A percentile compares a stretch with the other conserved stretches of the same genome.
Evolutionary conservation across 2,888 invertebrate genomes (phyloP).

Genomic region (Scaptomyza tumidula): DNA sequence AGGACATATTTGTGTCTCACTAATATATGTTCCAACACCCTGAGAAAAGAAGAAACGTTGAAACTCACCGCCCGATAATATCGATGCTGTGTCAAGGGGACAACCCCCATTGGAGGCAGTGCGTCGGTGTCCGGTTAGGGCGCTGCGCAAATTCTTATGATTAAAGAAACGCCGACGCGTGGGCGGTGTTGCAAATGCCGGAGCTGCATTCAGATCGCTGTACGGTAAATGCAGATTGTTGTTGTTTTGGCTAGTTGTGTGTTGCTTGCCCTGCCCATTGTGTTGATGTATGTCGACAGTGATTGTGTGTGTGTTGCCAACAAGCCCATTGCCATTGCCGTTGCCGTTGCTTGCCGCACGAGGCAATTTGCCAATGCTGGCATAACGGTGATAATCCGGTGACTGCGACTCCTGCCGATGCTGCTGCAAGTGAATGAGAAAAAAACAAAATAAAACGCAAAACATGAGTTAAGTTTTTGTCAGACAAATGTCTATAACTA

Average conservation of each 20-base stretch:
- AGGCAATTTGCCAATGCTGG: conserved; percentile 82
- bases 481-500: conserved; percentile 22
- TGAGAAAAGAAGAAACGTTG: not conserved
- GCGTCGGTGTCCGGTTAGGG: conserved; percentile 86
- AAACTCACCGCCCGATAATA: conserved; percentile 81
- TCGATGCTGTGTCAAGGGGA: conserved; percentile 83
- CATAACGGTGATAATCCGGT: conserved; percentile 83
- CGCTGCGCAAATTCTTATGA: conserved; percentile 91
- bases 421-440: conserved; percentile 68
- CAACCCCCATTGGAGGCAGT: conserved; percentile 84
- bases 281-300: conserved; percentile 71
- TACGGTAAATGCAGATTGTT: conserved; percentile 65
- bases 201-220: conserved; percentile 85
- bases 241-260: conserved; percentile 52
- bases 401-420: conserved; percentile 84
- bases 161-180: conserved; percentile 92
- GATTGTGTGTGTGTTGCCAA: conserved; percentile 63
- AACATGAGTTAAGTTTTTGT: conserved; percentile 26
- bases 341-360: conserved; percentile 67
- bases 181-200: conserved; percentile 91
- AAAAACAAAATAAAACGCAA: conserved; percentile 17
- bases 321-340: conserved; percentile 56
- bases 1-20: not conserved
- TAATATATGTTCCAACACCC: conserved; percentile 27
- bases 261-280: conserved; percentile 46